Percentiles rank a stretch among this genome's conserved stretches.
Evolutionary conservation across 1,140 invertebrate genomes (phyloP).

Genomic region (Trichogramma pretiosum): DNA sequence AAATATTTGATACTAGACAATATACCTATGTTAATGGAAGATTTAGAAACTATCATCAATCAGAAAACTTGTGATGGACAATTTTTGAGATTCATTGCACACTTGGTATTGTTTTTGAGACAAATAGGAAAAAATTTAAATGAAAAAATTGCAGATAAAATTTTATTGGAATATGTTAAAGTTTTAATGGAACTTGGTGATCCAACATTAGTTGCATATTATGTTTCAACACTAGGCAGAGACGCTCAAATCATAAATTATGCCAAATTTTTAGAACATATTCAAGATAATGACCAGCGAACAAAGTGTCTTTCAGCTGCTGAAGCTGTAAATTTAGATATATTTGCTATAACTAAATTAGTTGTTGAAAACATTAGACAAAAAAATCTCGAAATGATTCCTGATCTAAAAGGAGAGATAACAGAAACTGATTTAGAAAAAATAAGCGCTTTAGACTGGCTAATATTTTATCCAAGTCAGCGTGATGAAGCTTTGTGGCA

Average conservation of each 20-base stretch:
- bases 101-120: slow-evolving; percentile 75
- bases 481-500: slow-evolving; percentile 72
- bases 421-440: slow-evolving; percentile 59
- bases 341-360: slow-evolving; percentile 71
- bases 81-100: slow-evolving; percentile 71
- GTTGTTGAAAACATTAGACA: slow-evolving; percentile 71
- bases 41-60: slow-evolving; percentile 46
- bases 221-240: slow-evolving; percentile 65
- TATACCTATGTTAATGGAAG: slow-evolving; percentile 52
- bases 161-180: slow-evolving; percentile 64
- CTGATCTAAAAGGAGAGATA: slow-evolving; percentile 38
- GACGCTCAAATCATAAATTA: slow-evolving; percentile 67
- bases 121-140: slow-evolving; percentile 62
- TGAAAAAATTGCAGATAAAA: slow-evolving; percentile 60
- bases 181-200: slow-evolving; percentile 64
- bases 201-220: slow-evolving; percentile 73
- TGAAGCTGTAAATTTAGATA: slow-evolving; percentile 67
- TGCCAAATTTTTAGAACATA: slow-evolving; percentile 65
- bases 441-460: slow-evolving; percentile 81
- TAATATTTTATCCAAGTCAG: slow-evolving; percentile 71
- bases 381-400: slow-evolving; percentile 30
- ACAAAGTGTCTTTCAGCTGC: slow-evolving; percentile 55
- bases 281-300: slow-evolving; percentile 56
- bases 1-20: slow-evolving; percentile 71
- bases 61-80: slow-evolving; percentile 42